Evolutionary conservation across 1,140 invertebrate species (phyloP), one percentile per base, ranked within the genome.

Genomic region (Drosophila repleta): DNA sequence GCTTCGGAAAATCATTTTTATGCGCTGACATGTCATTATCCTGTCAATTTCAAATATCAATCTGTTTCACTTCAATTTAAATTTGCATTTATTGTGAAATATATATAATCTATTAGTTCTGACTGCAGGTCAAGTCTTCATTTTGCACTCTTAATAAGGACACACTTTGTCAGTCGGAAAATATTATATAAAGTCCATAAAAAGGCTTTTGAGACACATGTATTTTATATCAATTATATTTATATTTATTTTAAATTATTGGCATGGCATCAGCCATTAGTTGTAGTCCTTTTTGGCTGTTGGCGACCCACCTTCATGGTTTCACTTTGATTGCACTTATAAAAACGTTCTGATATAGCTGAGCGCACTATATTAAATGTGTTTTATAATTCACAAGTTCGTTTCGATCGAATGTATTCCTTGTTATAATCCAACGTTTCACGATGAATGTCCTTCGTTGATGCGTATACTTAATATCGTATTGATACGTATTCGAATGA

Each of bases 271-370:
- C n/a, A n/a, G 0, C 37, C 0, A 1, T 41, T 15, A 15, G 15
- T 4, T 15, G 15, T 15, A 43, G 39, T 43, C 39, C 39, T 43
- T 43, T 43, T 8, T n/a, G n/a, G 32, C 15, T 15, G 15, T 6
- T 1, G 13, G 51, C 18, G 66, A 90, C 87, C 77, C 76, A 90
- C 87, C 87, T 90, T 90, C 87, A 90, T 90, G 17, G 48, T 89
- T 61, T 24, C 51, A 87, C 74, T 68, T 43, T 57, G 57, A 60
- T 39, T 11, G 43, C 48, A 66, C 64, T 29, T 15, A 4, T 46
- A 43, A 53, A 17, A 52, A 29, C 21, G 46, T 43, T 32, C 11
- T n/a, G 41, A 55, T 52, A 17, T 32, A 64, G 15, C 51, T 35
- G 17, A 57, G 18, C 15, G 26, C 52, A 71, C 68, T 45, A 52